Evolutionary conservation across 2,113 vertebrate genomes (phyloP).

Genomic region (Engraulis encrasicolus): DNA sequence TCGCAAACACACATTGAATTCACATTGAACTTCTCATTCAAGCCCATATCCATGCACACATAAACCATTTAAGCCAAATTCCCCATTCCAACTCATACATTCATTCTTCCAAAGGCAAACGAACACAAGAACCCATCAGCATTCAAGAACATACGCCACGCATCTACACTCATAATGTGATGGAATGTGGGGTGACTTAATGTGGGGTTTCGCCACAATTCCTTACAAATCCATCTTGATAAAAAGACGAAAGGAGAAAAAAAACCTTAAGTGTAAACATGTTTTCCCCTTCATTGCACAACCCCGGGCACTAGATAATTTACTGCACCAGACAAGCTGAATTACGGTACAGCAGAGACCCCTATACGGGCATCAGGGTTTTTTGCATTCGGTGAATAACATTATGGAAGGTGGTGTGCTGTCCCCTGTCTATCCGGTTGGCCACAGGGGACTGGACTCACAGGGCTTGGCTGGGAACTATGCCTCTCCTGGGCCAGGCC

Average conservation of each 20-base stretch:
- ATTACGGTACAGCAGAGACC: neutral
- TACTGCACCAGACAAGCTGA: constrained; percentile 9
- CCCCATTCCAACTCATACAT: neutral
- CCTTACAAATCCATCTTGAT: neutral
- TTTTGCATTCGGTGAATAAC: neutral
- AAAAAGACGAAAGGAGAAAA: neutral
- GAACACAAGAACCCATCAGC: neutral
- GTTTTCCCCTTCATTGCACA: neutral
- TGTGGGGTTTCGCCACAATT: neutral
- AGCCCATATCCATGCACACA: no score
- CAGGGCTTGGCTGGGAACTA: neutral
- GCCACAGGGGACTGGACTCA: neutral
- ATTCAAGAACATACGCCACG: neutral
- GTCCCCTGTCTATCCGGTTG: neutral
- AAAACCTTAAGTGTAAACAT: neutral
- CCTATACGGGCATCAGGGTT: neutral
- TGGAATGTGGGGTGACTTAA: neutral
- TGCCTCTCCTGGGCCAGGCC: neutral
- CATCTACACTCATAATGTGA: neutral
- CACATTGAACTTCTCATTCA: no score
- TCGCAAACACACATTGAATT: no score
- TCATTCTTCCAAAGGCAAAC: neutral
- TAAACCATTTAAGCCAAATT: no score
- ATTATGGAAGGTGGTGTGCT: neutral
- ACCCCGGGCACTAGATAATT: neutral